Conservation (phyloP, 2,888 invertebrate species). For the Leptinotarsa rubiginosa region DNA sequence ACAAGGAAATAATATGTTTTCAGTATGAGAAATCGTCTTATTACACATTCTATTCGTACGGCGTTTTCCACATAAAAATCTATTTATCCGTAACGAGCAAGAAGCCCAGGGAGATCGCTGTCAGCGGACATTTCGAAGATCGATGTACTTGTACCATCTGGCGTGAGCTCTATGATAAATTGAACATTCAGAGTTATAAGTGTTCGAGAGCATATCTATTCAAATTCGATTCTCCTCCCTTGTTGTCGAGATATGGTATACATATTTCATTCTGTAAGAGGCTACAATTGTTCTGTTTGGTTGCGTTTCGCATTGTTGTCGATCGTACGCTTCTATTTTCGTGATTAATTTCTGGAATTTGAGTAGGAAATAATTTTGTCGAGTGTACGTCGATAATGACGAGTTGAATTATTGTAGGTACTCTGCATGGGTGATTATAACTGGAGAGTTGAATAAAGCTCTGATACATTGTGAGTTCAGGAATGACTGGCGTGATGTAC, state of each 20-base stretch:
- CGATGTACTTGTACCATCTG: slow-evolving; percentile 10
- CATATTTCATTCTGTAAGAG: slow-evolving; percentile 8
- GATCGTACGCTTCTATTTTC: neutral
- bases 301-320: neutral
- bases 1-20: too few relatives aligned
- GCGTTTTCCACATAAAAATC: neutral
- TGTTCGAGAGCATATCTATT: neutral
- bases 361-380: neutral
- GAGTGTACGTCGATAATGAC: neutral
- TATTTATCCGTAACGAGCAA: neutral
- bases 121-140: slow-evolving; percentile 6
- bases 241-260: slow-evolving; percentile 1
- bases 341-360: neutral
- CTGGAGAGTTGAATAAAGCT: too few relatives aligned
- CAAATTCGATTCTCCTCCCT: neutral
- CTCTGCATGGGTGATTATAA: too few relatives aligned
- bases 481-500: too few relatives aligned
- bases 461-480: too few relatives aligned
- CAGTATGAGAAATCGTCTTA: neutral
- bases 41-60: neutral
- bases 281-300: slow-evolving; percentile 1
- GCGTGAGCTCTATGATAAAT: neutral
- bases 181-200: slow-evolving; percentile 1
- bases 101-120: slow-evolving; percentile 2
- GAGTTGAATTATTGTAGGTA: too few relatives aligned